A percentile compares a stretch with the other conserved stretches of the same genome.
Evolutionary conservation across 2,888 invertebrate species (phyloP).

Genomic region (Stratiomys singularior): DNA sequence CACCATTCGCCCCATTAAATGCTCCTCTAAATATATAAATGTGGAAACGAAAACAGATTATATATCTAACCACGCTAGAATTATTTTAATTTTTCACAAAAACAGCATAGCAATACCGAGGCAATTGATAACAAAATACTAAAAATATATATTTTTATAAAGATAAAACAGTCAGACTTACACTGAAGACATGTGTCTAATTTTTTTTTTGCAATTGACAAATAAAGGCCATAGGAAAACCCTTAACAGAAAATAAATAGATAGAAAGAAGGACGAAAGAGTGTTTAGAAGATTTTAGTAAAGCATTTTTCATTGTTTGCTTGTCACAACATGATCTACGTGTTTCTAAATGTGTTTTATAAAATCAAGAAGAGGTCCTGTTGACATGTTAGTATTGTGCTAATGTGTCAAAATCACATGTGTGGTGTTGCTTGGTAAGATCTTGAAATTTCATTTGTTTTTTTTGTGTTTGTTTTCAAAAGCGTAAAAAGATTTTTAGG

Average conservation of each 20-base stretch:
- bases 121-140: conserved; percentile 42
- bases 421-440: no score
- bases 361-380: no score
- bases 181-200: not conserved
- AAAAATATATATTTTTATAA: conserved; percentile 20
- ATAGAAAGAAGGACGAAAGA: not conserved
- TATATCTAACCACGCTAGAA: conserved; percentile 32
- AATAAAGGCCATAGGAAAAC: not conserved
- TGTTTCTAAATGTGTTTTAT: no score
- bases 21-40: no score
- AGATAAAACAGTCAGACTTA: conserved; percentile 40
- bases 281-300: no score
- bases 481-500: no score
- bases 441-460: no score
- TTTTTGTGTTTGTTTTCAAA: no score
- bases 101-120: conserved; percentile 45
- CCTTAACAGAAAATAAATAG: not conserved
- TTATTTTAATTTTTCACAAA: conserved; percentile 18
- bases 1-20: conserved; percentile 50
- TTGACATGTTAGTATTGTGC: no score
- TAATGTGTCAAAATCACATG: no score
- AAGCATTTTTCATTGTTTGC: no score
- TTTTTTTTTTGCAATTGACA: not conserved
- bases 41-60: not conserved
- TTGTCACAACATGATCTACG: no score